Evolutionary conservation across 2,797 vertebrate species (phyloP).

Genomic region (Champsocephalus gunnari): DNA sequence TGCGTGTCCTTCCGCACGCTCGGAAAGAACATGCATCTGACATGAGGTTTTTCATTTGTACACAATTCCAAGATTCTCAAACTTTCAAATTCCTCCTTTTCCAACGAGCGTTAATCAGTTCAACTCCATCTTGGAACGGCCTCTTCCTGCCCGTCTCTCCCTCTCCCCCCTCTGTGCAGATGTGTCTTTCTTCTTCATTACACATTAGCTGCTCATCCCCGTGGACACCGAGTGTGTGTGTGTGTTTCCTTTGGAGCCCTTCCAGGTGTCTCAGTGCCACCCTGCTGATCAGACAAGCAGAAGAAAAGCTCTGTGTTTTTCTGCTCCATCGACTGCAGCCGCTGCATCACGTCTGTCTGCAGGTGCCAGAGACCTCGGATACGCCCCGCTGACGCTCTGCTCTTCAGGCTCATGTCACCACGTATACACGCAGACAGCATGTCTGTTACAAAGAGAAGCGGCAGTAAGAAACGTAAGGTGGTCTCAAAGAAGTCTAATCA

Average conservation of each 20-base stretch:
- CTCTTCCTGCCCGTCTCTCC: background rate
- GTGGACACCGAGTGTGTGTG: constrained; percentile 31
- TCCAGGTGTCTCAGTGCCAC: constrained; percentile 78
- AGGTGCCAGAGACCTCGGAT: constrained; percentile 81
- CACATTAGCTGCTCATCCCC: constrained; percentile 68
- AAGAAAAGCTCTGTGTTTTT: constrained; percentile 89
- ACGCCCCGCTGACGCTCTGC: background rate
- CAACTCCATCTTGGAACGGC: background rate
- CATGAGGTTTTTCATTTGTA: background rate
- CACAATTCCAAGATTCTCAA: background rate
- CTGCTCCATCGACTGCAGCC: constrained; percentile 81
- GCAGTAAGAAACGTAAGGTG: background rate
- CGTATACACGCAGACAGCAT: no score
- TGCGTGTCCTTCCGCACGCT: background rate
- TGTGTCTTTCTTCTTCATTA: constrained; percentile 81
- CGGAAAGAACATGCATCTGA: no score
- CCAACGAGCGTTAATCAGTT: background rate
- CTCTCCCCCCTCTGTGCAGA: constrained; percentile 55
- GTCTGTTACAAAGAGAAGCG: background rate
- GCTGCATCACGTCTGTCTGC: constrained; percentile 80
- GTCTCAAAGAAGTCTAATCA: background rate
- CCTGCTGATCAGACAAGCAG: constrained; percentile 81
- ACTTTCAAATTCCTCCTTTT: background rate
- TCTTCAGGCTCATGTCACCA: background rate
- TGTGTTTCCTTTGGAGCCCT: constrained; percentile 69